Evolutionary conservation across 2,888 invertebrate species (phyloP), one percentile per base, ranked within the genome.

Genomic region (Scelioninae gen. 1): DNA sequence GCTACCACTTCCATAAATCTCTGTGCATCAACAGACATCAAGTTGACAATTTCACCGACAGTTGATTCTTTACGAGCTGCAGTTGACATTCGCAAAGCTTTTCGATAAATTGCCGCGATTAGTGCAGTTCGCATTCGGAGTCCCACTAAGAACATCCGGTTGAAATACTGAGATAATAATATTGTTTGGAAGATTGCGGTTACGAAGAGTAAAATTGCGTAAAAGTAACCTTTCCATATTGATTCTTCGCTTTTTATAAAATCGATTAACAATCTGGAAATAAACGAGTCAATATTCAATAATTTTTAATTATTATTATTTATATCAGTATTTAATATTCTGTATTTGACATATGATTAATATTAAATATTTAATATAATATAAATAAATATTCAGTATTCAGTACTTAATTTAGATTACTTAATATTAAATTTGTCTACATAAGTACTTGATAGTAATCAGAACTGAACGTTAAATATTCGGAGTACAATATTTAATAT

Each of bases 1-100:
- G 96, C 95, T 10, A 96, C 96, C 56, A 97, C 93, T 90, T 98
- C 97, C 93, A 97, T 95, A 89, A 98, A 97, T 89, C 96, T 94
- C 92, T 98, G 97, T 0, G 97, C 97, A 92, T 98, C 98, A 0
- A 98, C 97, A 5, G 97, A 95, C 97, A 98, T 98, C 84, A 98
- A 93, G 92, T 98, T 98, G 10, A 98, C 97, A 87, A 98, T 97
- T 94, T 98, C 97, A 45, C 98, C 98, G 0, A 97, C 96, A 0
- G 97, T 97, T 0, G 96, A 96, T 88, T 96, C 96, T 89, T 96
- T 97, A 81, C 96, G 94, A 0, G 97, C 95, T 0, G 95, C 93
- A 90, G 96, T 97, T 0, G 97, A 97, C 93, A 97, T 95, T 62
- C 95, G 93, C 71, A 97, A 91, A 0, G 97, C 96, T 93, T 98